Evolutionary conservation across 2,797 vertebrate genomes (phyloP), one percentile per base, ranked within the genome.

Genomic region (Enteromius viviparus): DNA sequence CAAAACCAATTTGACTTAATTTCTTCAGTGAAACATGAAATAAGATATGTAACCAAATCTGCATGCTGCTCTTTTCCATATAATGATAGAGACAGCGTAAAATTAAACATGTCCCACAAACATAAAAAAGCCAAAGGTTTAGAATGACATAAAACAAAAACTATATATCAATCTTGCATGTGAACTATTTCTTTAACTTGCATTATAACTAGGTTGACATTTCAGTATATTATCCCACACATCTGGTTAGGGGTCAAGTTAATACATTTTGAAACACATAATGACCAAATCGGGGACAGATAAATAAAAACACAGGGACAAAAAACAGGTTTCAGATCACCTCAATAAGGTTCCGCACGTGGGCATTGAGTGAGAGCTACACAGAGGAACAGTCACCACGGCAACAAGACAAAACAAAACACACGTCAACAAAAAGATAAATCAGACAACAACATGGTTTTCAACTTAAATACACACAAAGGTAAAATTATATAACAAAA

Each of bases 311-410:
- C 85, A 84, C 72, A 78, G 83, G 37, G 76, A 89, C 85, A 89
- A 87, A 87, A 26, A 89, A 91, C 89, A 87, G 86, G 68, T 88
- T 93, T 94, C 88, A 90, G 95, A 94, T 96, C 95, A 95, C 94
- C 96, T 96, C 96, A 91, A 95, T 95, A 90, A 96, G 95, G 94
- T 90, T 95, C 94, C 93, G 93, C 93, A 96, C 92, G 92, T 97
- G 94, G 88, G 92, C 94, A 95, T 94, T 95, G 93, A 96, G 94
- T 90, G 94, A 96, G 94, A 96, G 95, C 95, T 96, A 93, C 92
- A 90, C 92, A 92, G 90, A 91, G 82, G 93, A 86, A 93, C 89
- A 91, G 91, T 92, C 92, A 81, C 78, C 84, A 88, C 40, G n/a
- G 84, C 86, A 74, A 79, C 72, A 1, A 78, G 75, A 85, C 81